phyloP scores from a whole-genome alignment of 2,888 invertebrate species.

The Drosophila sordidapex region DNA sequence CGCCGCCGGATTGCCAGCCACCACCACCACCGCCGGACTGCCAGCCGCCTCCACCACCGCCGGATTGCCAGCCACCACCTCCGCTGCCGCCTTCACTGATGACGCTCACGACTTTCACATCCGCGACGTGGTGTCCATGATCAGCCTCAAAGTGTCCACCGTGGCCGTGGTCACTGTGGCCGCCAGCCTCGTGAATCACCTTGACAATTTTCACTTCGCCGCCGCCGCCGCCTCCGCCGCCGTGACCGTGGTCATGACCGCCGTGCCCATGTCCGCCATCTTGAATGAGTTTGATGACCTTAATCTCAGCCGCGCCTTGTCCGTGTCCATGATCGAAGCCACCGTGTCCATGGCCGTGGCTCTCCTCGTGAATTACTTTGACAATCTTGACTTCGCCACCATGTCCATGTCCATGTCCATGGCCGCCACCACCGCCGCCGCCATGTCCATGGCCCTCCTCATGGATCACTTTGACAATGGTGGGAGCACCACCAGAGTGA shows the following conservation, averaged over 20 bases:
- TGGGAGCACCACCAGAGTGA: conserved; percentile 47
- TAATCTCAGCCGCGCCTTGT: conserved; percentile 21
- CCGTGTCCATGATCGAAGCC: conserved; percentile 15
- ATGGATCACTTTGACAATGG: conserved; percentile 52
- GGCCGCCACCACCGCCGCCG: conserved; percentile 31
- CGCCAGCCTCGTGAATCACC: conserved; percentile 52
- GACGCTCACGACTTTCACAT: conserved; percentile 52
- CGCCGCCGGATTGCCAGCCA: conserved; percentile 33
- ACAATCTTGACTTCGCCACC: conserved; percentile 59
- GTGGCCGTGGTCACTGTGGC: conserved; percentile 31
- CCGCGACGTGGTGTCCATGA: conserved; percentile 37
- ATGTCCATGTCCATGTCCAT: conserved; percentile 16
- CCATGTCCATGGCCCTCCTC: conserved; percentile 45
- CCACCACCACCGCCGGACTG: conserved; percentile 8
- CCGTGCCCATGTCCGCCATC: conserved; percentile 15
- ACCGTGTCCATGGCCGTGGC: conserved; percentile 30
- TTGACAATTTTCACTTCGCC: conserved; percentile 61
- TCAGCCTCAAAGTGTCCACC: conserved; percentile 33
- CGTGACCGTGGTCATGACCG: conserved; percentile 12
- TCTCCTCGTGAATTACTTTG: conserved; percentile 57
- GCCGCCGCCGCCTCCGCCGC: conserved; percentile 23
- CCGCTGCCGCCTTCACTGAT: conserved; percentile 31
- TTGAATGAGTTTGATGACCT: conserved; percentile 28
- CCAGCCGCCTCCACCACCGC: neutral
- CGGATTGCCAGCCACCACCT: conserved; percentile 24